Base-by-base conservation (phyloP, 2,113 vertebrate genomes). In the Sturnira hondurensis region DNA sequence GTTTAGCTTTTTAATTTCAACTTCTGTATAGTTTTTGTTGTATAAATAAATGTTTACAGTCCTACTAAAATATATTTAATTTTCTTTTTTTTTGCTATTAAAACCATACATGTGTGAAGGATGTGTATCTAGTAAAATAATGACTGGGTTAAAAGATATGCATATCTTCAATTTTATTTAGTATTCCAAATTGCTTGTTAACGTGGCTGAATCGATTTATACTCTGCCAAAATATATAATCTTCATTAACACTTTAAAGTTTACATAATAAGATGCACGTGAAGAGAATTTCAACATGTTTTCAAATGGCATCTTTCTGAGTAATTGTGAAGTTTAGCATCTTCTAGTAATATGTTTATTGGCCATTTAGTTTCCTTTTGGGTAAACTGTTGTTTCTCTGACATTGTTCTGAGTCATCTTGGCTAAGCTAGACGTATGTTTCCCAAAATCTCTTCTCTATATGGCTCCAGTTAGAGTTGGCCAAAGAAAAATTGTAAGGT, bases 101-200 rank as follows among this genome's bases (percentile, higher is more conserved):
- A 82, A 92, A 61, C 19, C 41, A 19, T 74, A 31, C 19, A 38
- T 36, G 4, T 76, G 22, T 63, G 22, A 68, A 74, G 47, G 47
- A 22, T 41, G 9, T 26, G 24, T 50, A 43, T 47, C 24, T 88
- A 81, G 14, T 7, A 83, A 43, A 68, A 74, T 54, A 83, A 54
- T 76, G n/a, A 83, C 36, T 68, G 14, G 10, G 14, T 43, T 94
- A 38, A 93, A 91, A 81, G 19, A 5, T 65, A 31, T 33, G 45
- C 2, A 31, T 0, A 52, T 70, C 54, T 94, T 93, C 41, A 65
- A 63, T 65, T 83, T 77, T 58, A 41, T 77, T 88, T 86, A 45
- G 41, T 70, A 95, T 82, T 95, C 26, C 67, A 67, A 89, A 96
- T 45, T 65, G 41, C 17, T 86, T 91, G 56, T 70, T 68, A 77